These are phyloP conservation scores for Heteropelma amictum DNA, from an alignment of 2,888 invertebrate genomes.

Conservation along the genomic window DNA sequence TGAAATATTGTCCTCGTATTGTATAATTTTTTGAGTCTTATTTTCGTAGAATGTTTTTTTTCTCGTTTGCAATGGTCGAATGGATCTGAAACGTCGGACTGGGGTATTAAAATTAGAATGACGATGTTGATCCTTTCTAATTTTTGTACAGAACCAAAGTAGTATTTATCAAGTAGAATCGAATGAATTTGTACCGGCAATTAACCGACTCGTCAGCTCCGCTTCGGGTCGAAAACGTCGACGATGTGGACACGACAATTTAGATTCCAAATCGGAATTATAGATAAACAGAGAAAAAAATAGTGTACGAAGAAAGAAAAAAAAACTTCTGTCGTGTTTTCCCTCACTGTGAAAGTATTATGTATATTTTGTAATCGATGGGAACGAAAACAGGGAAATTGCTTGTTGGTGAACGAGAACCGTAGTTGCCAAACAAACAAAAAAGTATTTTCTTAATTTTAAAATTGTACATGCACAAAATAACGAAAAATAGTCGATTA, in stretches of 20 bases:
- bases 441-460: conserved; percentile 58
- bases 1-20: too few species aligned
- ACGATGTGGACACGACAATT: background rate
- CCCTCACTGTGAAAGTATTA: conserved; percentile 50
- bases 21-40: too few species aligned
- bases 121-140: conserved; percentile 40
- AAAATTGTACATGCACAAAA: conserved; percentile 56
- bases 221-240: background rate
- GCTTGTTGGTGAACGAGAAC: conserved; percentile 21
- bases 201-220: conserved; percentile 1
- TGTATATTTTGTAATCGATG: conserved; percentile 33
- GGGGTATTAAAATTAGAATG: conserved; percentile 7
- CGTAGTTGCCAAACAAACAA: conserved; percentile 14
- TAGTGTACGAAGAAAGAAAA: conserved; percentile 8
- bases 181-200: conserved; percentile 45
- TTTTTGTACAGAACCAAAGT: conserved; percentile 52
- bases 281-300: conserved; percentile 8
- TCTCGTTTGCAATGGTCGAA: too few species aligned
- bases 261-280: too few species aligned
- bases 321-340: conserved; percentile 30
- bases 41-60: too few species aligned
- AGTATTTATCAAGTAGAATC: conserved; percentile 52
- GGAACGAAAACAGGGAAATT: conserved; percentile 17
- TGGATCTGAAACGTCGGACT: conserved; percentile 21
- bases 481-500: conserved; percentile 49